Evolutionary conservation across 1,140 invertebrate species (phyloP), one percentile per base, ranked within the genome.

Genomic region (Plutomurus gul): DNA sequence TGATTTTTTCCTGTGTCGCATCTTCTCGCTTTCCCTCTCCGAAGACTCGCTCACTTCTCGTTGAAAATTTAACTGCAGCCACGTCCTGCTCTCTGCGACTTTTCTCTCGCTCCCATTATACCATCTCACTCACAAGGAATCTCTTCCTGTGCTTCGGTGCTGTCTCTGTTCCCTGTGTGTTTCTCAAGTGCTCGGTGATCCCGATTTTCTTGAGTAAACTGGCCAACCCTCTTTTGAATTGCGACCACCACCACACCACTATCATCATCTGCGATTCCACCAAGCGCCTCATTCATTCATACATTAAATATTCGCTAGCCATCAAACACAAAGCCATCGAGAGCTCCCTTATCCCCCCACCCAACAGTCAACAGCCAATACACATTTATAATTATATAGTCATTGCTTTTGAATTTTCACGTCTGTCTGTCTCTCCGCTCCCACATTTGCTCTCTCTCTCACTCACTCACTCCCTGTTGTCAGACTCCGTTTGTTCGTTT

Each of bases 1-100:
- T 65, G 56, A 65, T 65, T 65, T 65, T 65, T 72, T 72, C 70
- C 39, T 51, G 47, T 51, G 16, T 51, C 47, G 22, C 47, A 22
- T 30, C 51, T 56, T 43, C 22, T 13, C 51, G 22, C 4, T 5
- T 1, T 33, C 51, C 25, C 0, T 25, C 16, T 22, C 10, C 49
- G n/a, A n/a, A n/a, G n/a, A n/a, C n/a, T n/a, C n/a, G n/a, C n/a
- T n/a, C n/a, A n/a, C n/a, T n/a, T n/a, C n/a, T n/a, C n/a, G n/a
- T n/a, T n/a, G n/a, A n/a, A n/a, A n/a, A 20, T 11, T 70, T 70
- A 16, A 30, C 11, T 7, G 33, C n/a, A 27, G 30, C 56, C 56
- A 8, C n/a, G 8, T 5, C 33, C 60, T 36, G 4, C 36, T 40
- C 70, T 43, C 5, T 13, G 20, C 33, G 18, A 39, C 11, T 72